A percentile compares a stretch with the other conserved stretches of the same genome.
Evolutionary conservation across 2,113 vertebrate species (phyloP).

Genomic region (Onychostruthus taczanowskii): DNA sequence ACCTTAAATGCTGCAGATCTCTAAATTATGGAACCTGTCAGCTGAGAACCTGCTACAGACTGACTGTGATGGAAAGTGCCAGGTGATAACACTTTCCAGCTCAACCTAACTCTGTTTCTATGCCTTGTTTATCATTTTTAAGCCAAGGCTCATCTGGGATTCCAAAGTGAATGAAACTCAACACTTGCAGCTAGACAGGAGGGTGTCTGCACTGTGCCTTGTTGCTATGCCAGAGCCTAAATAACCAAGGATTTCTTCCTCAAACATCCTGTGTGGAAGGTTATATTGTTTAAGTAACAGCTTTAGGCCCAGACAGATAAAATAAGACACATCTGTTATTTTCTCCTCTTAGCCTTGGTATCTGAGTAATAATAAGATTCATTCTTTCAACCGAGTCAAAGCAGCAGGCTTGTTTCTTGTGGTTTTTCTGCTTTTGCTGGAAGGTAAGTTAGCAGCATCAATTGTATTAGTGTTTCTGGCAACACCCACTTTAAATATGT

Average conservation of each 20-base stretch:
- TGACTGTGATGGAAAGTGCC: neutral
- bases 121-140: neutral
- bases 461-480: constrained; percentile 38
- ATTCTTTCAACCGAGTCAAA: neutral
- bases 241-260: neutral
- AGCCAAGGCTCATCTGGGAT: neutral
- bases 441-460: neutral
- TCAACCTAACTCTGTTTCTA: neutral
- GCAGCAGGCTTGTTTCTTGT: neutral
- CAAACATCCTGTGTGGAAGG: neutral
- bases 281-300: constrained; percentile 5
- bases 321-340: neutral
- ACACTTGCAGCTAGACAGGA: neutral
- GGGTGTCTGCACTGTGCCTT: neutral
- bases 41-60: neutral
- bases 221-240: neutral
- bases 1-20: neutral
- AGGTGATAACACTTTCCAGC: neutral
- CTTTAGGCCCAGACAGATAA: neutral
- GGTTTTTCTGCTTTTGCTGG: neutral
- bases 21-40: neutral
- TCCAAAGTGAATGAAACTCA: neutral
- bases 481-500: constrained; percentile 38
- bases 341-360: neutral
- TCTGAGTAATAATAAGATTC: neutral